Percentiles rank a stretch among this genome's conserved stretches.
Conservation (phyloP, 2,797 vertebrate genomes). For the Basileuterus tristriatus region DNA sequence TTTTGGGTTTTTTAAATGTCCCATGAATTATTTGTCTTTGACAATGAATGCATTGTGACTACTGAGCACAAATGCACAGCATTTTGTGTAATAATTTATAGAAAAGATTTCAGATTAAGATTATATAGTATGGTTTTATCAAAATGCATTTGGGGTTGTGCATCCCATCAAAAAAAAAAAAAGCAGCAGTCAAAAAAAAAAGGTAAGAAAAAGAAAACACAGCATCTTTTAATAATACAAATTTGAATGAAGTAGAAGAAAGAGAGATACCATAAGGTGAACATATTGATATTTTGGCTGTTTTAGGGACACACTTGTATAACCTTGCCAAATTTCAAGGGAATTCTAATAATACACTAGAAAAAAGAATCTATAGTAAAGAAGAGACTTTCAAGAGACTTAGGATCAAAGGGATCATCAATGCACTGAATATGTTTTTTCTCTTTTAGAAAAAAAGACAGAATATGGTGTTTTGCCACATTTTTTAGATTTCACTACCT, state of each 20-base stretch:
- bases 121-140: not conserved
- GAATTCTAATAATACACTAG: not conserved
- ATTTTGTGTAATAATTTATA: not conserved
- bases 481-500: not conserved
- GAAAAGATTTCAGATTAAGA: not conserved
- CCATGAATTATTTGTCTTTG: not conserved
- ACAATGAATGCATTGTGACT: not conserved
- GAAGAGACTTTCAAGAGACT: not conserved
- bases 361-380: not conserved
- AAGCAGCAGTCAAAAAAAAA: not conserved
- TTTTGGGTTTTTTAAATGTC: not conserved
- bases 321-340: not conserved
- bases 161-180: too few species aligned
- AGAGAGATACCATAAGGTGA: not conserved
- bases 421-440: not conserved
- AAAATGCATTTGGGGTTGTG: not conserved
- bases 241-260: not conserved
- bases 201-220: not conserved
- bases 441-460: not conserved
- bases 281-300: not conserved
- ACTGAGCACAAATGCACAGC: not conserved
- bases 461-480: not conserved
- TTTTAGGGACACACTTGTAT: not conserved
- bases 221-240: not conserved
- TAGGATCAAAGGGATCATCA: not conserved